These are phyloP conservation scores for Brachyrhaphis roseni DNA, from an alignment of 2,797 vertebrate species.

Conservation along the genomic window DNA sequence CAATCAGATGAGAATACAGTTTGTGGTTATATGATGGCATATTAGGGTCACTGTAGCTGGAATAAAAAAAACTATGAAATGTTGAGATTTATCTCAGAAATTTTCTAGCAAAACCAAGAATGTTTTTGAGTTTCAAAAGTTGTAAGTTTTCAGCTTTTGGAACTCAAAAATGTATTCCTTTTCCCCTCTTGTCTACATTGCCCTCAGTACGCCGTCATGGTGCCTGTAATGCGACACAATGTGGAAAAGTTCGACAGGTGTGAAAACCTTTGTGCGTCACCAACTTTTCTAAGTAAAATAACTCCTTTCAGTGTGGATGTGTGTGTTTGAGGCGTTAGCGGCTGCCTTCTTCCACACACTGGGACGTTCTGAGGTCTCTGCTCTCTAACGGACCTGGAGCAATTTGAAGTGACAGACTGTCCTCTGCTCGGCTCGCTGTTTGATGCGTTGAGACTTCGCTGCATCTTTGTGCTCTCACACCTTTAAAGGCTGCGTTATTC, in stretches of 20 bases:
- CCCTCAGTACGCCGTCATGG: neutral
- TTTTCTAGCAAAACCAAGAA: no score
- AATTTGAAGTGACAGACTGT: slow-evolving; percentile 57
- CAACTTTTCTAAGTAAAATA: neutral
- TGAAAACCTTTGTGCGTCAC: neutral
- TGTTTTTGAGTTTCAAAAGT: neutral
- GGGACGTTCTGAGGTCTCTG: slow-evolving; percentile 15
- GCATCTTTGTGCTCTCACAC: slow-evolving; percentile 26
- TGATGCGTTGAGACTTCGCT: slow-evolving; percentile 20
- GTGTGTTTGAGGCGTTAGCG: slow-evolving; percentile 16
- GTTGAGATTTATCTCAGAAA: no score
- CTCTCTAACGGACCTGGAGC: slow-evolving; percentile 52
- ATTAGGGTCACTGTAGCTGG: no score
- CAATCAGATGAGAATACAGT: no score
- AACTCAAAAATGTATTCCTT: no score
- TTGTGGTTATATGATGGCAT: no score
- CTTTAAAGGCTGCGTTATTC: slow-evolving; percentile 25
- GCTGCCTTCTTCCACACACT: slow-evolving; percentile 12
- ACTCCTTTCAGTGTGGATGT: neutral
- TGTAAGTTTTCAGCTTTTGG: no score
- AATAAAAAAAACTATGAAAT: no score
- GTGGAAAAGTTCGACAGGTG: neutral
- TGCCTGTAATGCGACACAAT: neutral
- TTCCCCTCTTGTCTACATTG: no score
- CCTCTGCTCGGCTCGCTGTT: slow-evolving; percentile 33